phyloP scores from a whole-genome alignment of 2,113 vertebrate genomes.

The Suricata suricatta region DNA sequence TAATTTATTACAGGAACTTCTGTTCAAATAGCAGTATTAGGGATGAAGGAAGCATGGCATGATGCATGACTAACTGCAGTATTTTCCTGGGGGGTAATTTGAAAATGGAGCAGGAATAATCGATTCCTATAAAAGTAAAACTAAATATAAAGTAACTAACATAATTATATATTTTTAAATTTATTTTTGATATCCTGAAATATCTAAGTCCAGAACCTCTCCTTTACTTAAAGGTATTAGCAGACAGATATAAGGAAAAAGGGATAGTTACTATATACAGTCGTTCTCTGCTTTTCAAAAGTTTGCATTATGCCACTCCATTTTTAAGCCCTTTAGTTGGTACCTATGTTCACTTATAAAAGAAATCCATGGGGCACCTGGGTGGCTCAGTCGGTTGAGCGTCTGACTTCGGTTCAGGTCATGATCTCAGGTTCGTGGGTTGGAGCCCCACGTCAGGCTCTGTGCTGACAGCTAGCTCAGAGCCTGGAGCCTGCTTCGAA shows the following conservation, averaged over 20 bases:
- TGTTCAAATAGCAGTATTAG: neutral
- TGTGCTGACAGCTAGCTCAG: too few species aligned
- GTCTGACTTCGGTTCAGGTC: too few species aligned
- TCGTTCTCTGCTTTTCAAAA: neutral
- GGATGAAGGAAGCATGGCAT: neutral
- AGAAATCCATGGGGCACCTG: neutral
- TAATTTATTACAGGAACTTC: conserved; percentile 37
- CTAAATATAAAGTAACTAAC: neutral
- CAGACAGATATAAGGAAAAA: neutral
- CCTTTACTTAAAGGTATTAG: neutral
- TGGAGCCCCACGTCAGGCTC: too few species aligned
- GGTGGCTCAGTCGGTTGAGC: too few species aligned
- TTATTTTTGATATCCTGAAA: neutral
- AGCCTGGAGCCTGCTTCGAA: too few species aligned
- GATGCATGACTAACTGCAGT: neutral
- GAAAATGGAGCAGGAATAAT: conserved; percentile 17
- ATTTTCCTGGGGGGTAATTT: neutral
- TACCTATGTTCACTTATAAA: neutral
- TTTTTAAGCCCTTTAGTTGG: neutral
- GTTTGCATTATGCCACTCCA: neutral
- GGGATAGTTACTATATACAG: neutral
- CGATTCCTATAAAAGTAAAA: neutral
- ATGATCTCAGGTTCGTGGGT: too few species aligned
- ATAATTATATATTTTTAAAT: neutral
- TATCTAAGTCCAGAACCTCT: neutral